Percentiles rank a stretch among this genome's conserved stretches.
These are phyloP conservation scores for Erebia palarica DNA, from an alignment of 2,888 invertebrate genomes.

Conservation along the genomic window DNA sequence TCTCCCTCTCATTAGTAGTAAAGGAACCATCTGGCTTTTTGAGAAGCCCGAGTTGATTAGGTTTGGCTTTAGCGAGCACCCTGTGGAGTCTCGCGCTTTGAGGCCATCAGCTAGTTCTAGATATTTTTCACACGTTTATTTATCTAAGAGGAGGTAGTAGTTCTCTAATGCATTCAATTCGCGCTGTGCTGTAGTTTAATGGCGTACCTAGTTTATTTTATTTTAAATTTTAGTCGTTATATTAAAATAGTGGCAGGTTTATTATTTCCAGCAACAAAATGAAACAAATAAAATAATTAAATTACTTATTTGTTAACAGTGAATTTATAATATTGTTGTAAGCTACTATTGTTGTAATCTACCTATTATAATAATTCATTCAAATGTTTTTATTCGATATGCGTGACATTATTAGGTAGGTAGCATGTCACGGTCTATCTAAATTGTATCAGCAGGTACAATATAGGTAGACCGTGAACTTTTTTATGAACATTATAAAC, in stretches of 20 bases:
- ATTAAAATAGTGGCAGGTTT: background rate
- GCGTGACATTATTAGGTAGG: background rate
- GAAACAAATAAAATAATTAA: background rate
- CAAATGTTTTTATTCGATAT: background rate
- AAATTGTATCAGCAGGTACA: slow-evolving; percentile 7
- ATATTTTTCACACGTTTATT: too few relatives aligned
- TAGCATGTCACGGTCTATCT: background rate
- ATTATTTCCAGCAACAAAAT: background rate
- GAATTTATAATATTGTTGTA: background rate
- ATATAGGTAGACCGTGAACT: background rate
- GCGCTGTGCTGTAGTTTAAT: too few relatives aligned
- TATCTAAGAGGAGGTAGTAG: too few relatives aligned
- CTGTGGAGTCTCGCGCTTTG: too few relatives aligned
- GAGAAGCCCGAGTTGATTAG: too few relatives aligned
- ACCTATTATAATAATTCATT: background rate
- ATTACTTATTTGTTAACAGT: background rate
- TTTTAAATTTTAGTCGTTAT: too few relatives aligned
- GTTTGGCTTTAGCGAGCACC: too few relatives aligned
- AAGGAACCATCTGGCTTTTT: too few relatives aligned
- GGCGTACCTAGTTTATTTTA: too few relatives aligned
- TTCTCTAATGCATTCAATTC: too few relatives aligned
- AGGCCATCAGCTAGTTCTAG: too few relatives aligned
- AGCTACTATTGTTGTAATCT: background rate
- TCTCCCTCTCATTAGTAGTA: too few relatives aligned
- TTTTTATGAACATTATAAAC: slow-evolving; percentile 8